phyloP scores from a whole-genome alignment of 1,140 invertebrate species.

The Diorhabda carinulata region DNA sequence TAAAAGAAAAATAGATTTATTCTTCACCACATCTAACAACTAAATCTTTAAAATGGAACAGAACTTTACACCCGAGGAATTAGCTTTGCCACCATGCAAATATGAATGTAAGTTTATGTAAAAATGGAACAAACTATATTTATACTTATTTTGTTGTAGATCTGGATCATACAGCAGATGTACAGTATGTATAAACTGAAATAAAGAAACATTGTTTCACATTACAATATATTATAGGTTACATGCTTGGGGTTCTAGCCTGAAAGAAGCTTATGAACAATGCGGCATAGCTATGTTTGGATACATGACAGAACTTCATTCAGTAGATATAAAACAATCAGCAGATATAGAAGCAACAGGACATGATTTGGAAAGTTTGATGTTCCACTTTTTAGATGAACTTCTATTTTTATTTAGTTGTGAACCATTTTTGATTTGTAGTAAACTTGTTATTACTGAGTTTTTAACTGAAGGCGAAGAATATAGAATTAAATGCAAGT shows the following conservation, averaged over 20 bases:
- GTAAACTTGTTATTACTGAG: slow-evolving; percentile 84
- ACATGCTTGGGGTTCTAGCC: slow-evolving; percentile 85
- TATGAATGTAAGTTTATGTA: slow-evolving; percentile 64
- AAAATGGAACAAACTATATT: slow-evolving; percentile 3
- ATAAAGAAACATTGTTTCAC: slow-evolving; percentile 13
- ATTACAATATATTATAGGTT: slow-evolving; percentile 56
- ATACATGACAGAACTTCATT: slow-evolving; percentile 92
- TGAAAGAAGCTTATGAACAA: slow-evolving; percentile 93
- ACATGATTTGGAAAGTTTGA: slow-evolving; percentile 81
- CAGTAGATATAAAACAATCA: slow-evolving; percentile 75
- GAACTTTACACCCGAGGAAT: slow-evolving; percentile 53
- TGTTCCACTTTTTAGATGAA: slow-evolving; percentile 95
- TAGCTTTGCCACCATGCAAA: slow-evolving; percentile 56
- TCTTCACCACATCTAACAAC: too few species aligned
- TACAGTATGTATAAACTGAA: slow-evolving; percentile 73
- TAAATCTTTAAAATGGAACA: slow-evolving; percentile 1
- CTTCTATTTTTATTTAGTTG: slow-evolving; percentile 88
- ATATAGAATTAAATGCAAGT: slow-evolving; percentile 81
- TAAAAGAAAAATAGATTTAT: too few species aligned
- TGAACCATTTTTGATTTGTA: slow-evolving; percentile 73
- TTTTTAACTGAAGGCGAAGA: slow-evolving; percentile 71
- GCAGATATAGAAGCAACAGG: slow-evolving; percentile 80
- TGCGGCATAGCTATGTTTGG: slow-evolving; percentile 93
- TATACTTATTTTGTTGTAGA: slow-evolving; percentile 61
- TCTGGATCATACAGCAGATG: slow-evolving; percentile 95